Conservation (phyloP, 1,140 invertebrate genomes). For the Vollenhovia emeryi region DNA sequence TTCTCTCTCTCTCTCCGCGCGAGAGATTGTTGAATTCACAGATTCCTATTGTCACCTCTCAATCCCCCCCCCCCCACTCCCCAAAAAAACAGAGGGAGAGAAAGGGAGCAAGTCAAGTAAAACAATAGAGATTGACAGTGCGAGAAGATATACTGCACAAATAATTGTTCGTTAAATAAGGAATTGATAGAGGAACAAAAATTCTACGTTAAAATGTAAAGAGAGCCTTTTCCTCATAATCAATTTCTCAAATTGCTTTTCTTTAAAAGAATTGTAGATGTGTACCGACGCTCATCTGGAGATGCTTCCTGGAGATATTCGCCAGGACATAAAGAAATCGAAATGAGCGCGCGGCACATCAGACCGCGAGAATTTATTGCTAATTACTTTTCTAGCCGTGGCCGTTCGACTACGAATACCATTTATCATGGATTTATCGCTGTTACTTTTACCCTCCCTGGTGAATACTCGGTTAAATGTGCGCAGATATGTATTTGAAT, state of each 20-base stretch:
- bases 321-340: conserved; percentile 50
- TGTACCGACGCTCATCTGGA: not conserved
- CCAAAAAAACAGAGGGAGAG: not conserved
- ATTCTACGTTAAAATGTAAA: not conserved
- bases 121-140: not conserved
- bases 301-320: too few relatives aligned
- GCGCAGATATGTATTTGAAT: conserved; percentile 51
- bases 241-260: not conserved
- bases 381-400: conserved; percentile 70
- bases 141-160: not conserved
- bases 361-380: conserved; percentile 64
- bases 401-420: conserved; percentile 29
- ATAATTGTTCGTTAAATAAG: conserved; percentile 2
- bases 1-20: conserved; percentile 7
- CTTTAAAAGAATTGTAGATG: not conserved
- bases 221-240: not conserved
- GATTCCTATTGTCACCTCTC: conserved; percentile 38
- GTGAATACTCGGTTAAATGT: conserved; percentile 41
- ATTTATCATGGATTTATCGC: conserved; percentile 59
- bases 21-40: conserved; percentile 12
- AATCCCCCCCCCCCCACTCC: not conserved
- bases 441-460: conserved; percentile 56
- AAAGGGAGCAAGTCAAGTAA: not conserved
- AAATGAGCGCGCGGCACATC: conserved; percentile 5
- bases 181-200: conserved; percentile 1